Conservation (phyloP, 2,797 vertebrate genomes). For the Staurois parvus region DNA sequence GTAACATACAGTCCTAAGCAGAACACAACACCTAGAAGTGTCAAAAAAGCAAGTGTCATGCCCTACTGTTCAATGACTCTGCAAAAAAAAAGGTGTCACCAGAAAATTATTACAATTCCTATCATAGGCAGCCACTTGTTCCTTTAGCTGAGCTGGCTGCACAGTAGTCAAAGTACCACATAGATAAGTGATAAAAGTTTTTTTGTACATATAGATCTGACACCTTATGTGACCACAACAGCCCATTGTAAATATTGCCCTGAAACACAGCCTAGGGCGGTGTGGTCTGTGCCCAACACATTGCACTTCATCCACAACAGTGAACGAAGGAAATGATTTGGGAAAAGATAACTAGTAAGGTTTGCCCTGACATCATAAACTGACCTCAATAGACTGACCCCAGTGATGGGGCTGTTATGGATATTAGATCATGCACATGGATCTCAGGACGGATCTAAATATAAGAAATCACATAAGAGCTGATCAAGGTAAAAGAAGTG, state of each 20-base stretch:
- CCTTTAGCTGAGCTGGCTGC: too few relatives aligned
- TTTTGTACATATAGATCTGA: background rate
- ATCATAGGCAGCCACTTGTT: background rate
- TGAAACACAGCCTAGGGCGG: background rate
- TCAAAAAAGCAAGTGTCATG: background rate
- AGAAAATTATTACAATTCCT: background rate
- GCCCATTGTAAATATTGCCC: background rate
- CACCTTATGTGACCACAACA: background rate
- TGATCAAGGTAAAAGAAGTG: too few relatives aligned
- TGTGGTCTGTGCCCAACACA: background rate
- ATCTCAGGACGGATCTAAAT: background rate
- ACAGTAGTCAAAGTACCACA: background rate
- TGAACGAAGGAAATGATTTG: slow-evolving; percentile 35
- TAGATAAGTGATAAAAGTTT: background rate
- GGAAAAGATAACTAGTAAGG: background rate
- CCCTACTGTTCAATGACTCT: background rate
- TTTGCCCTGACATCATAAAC: background rate
- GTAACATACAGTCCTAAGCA: background rate
- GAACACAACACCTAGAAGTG: background rate
- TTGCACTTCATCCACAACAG: background rate
- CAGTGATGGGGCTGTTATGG: background rate
- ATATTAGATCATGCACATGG: background rate
- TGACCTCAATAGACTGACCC: background rate
- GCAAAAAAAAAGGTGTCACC: background rate
- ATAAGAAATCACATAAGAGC: too few relatives aligned